Evolutionary conservation across 1,140 invertebrate genomes (phyloP).

Genomic region (Akabosia matsudoensis): DNA sequence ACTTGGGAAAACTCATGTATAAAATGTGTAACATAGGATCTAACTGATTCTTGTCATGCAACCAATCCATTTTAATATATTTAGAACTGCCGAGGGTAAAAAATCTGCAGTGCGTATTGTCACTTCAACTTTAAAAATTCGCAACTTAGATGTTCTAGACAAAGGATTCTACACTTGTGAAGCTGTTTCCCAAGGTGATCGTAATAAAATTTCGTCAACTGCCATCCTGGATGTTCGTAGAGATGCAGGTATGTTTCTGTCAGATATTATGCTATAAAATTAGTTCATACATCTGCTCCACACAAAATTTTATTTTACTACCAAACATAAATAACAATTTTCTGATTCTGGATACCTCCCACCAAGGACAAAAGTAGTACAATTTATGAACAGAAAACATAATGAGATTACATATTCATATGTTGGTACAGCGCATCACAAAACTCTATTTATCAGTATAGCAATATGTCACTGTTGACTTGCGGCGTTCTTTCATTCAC

Average conservation of each 20-base stretch:
- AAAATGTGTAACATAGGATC: neutral
- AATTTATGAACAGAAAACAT: too few species aligned
- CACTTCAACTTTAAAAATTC: conserved; percentile 60
- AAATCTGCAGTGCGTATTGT: conserved; percentile 39
- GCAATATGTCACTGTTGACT: neutral
- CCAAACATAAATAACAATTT: too few species aligned
- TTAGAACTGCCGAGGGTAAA: conserved; percentile 30
- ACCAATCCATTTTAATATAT: neutral
- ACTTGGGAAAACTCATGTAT: too few species aligned
- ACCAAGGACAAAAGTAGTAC: too few species aligned
- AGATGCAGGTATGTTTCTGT: conserved; percentile 39
- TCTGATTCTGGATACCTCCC: too few species aligned
- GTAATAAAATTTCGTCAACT: conserved; percentile 57
- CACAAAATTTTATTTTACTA: neutral
- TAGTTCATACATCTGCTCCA: neutral
- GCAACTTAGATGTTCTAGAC: conserved; percentile 63
- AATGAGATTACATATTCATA: too few species aligned
- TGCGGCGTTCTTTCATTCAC: neutral
- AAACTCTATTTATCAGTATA: too few species aligned
- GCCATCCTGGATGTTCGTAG: conserved; percentile 58
- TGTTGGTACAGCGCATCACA: too few species aligned
- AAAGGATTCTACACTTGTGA: conserved; percentile 43
- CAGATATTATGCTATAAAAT: neutral
- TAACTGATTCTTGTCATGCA: neutral
- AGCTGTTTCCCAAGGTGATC: neutral